A percentile compares a stretch with the other conserved stretches of the same genome.
These are phyloP conservation scores for Ectobius pallidus DNA, from an alignment of 2,888 invertebrate genomes.

Conservation along the genomic window DNA sequence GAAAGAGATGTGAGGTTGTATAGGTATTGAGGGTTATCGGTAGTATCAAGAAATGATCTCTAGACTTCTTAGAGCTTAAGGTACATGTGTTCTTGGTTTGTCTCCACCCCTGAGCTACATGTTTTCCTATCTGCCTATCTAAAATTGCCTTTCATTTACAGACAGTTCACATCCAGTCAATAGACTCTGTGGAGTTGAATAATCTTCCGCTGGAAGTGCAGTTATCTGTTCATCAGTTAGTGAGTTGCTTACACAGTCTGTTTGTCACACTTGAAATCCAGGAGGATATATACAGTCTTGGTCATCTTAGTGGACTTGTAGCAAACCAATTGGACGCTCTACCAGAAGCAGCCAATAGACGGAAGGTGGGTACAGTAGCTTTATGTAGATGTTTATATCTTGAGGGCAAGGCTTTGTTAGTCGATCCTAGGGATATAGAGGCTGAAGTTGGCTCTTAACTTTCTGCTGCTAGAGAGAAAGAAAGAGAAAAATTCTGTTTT, in stretches of 20 bases:
- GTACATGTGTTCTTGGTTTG: too few relatives aligned
- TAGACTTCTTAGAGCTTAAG: too few relatives aligned
- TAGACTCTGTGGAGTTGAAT: constrained; percentile 54
- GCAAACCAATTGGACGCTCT: constrained; percentile 65
- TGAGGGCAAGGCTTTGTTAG: too few relatives aligned
- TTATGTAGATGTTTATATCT: not conserved
- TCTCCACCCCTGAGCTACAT: too few relatives aligned
- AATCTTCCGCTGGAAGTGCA: constrained; percentile 55
- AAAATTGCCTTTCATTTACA: not conserved
- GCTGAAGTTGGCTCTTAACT: too few relatives aligned
- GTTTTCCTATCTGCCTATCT: too few relatives aligned
- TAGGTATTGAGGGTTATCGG: too few relatives aligned
- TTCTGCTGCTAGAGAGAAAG: too few relatives aligned
- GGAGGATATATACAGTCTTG: constrained; percentile 70
- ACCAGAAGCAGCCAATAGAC: constrained; percentile 59
- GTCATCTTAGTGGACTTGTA: constrained; percentile 65
- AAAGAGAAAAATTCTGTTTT: too few relatives aligned
- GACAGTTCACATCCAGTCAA: not conserved
- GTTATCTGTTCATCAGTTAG: constrained; percentile 57
- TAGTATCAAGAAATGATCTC: too few relatives aligned
- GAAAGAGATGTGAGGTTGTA: too few relatives aligned
- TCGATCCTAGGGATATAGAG: too few relatives aligned
- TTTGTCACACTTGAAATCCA: constrained; percentile 64
- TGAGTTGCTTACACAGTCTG: constrained; percentile 60
- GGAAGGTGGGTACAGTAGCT: constrained; percentile 57